Evolutionary conservation across 2,888 invertebrate genomes (phyloP), one percentile per base, ranked within the genome.

Genomic region (Acanthoscelides obtectus): DNA sequence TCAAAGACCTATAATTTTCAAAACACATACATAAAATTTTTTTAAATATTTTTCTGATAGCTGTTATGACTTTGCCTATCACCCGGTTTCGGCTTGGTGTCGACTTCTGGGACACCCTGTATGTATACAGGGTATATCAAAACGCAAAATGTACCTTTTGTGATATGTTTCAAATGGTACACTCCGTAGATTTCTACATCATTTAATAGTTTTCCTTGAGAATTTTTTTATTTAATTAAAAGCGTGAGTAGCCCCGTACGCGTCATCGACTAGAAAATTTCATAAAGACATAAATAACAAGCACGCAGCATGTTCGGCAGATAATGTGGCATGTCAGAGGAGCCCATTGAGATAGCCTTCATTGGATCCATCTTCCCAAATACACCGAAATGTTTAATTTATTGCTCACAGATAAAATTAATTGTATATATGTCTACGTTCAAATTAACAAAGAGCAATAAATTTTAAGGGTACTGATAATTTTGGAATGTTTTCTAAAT

Each of bases 391-490:
- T 66, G 66, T 66, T 66, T 66, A 66, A 66, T 21, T 45, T 45
- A 45, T 45, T 45, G 45, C 45, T 45, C 17, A 1, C 6, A 75
- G 77, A 77, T 77, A 77, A 66, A 71, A 69, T 72, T 75, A 77
- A 77, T 76, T 74, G 72, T 74, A 72, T 45, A 69, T 71, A 76
- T 72, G 75, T 76, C 77, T 72, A 72, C 71, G 76, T 72, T 74
- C 72, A 73, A 76, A 72, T 74, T 72, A 73, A 75, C 77, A 74
- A 75, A 74, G 72, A 65, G 66, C 66, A 72, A 74, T 72, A 70
- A 73, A 73, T 74, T 72, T 66, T 45, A 68, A 67, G 69, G 22
- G 69, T 72, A 70, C 70, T 68, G 75, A 76, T 76, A 75, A 75
- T 19, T 64, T 66, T 68, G 25, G 68, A 72, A 73, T 67, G 27